Percentiles rank a stretch among this genome's conserved stretches.
These are phyloP conservation scores for Nesidiocoris tenuis DNA, from an alignment of 2,888 invertebrate species.

Conservation along the genomic window DNA sequence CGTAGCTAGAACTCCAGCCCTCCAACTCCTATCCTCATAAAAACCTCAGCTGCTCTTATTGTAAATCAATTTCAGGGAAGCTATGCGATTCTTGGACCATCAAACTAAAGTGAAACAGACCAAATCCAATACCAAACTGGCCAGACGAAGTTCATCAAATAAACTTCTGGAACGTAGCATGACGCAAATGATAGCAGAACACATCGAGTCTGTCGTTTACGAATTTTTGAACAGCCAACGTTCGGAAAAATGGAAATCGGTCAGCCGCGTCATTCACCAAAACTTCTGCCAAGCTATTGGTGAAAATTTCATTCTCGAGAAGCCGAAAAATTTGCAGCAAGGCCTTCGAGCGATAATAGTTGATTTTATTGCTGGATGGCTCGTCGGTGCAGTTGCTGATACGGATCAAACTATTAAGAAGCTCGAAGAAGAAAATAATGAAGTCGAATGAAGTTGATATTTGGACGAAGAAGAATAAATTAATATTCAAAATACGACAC, in stretches of 20 bases:
- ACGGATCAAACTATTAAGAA: background rate
- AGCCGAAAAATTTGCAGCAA: conserved; percentile 9
- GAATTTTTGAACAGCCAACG: conserved; percentile 4
- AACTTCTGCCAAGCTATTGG: conserved; percentile 2
- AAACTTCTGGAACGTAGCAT: conserved; percentile 9
- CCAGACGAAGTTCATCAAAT: background rate
- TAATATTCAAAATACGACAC: no score
- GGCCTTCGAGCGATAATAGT: background rate
- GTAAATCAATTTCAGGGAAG: conserved; percentile 36
- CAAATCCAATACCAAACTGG: conserved; percentile 9
- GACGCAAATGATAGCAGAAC: background rate
- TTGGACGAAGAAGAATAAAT: no score
- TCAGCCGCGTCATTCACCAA: conserved; percentile 1
- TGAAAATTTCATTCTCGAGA: background rate
- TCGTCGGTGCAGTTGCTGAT: conserved; percentile 12
- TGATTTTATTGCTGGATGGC: conserved; percentile 15
- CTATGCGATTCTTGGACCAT: conserved; percentile 1
- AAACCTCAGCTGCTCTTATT: no score
- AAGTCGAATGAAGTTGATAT: no score
- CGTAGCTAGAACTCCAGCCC: no score
- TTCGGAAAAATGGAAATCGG: conserved; percentile 1
- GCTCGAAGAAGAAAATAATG: background rate
- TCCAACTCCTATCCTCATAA: no score
- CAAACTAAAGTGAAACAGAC: conserved; percentile 1
- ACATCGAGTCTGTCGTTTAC: conserved; percentile 6